Percentiles rank a stretch among this genome's conserved stretches.
phyloP scores from a whole-genome alignment of 2,113 vertebrate genomes.

The Hippopotamus amphibius region DNA sequence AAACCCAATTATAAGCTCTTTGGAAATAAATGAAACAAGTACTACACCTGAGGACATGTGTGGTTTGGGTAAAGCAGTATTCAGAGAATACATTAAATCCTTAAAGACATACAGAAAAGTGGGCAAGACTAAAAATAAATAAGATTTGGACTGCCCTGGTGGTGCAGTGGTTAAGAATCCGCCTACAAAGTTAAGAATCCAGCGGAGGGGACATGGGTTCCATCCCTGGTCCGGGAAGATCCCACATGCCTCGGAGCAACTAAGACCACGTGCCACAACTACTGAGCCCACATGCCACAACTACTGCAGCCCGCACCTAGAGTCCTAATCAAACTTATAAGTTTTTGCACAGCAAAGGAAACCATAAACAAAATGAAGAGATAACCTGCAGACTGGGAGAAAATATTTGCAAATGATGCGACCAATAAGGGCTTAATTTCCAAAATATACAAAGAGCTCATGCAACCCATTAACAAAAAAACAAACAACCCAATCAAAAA shows the following conservation, averaged over 20 bases:
- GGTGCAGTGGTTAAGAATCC: too few relatives aligned
- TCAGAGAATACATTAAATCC: not conserved
- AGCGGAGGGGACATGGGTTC: too few relatives aligned
- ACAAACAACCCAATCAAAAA: not conserved
- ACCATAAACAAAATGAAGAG: not conserved
- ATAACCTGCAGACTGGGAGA: not conserved
- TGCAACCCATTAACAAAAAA: not conserved
- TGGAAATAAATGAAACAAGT: not conserved
- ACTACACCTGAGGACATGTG: not conserved
- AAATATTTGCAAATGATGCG: not conserved
- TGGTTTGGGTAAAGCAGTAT: not conserved
- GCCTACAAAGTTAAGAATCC: too few relatives aligned
- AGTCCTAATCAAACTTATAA: not conserved
- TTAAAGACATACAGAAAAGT: not conserved
- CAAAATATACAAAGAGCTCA: not conserved
- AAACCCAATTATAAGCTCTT: not conserved
- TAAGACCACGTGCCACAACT: not conserved
- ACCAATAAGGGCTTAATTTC: not conserved
- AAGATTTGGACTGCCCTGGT: too few relatives aligned
- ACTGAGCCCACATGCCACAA: too few relatives aligned
- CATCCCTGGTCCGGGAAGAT: too few relatives aligned
- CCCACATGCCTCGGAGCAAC: not conserved
- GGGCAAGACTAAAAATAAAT: not conserved
- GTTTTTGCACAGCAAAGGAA: not conserved
- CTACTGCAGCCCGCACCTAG: too few relatives aligned